A percentile compares a stretch with the other conserved stretches of the same genome.
phyloP scores from a whole-genome alignment of 2,797 vertebrate species.

The Pipistrellus nathusii region DNA sequence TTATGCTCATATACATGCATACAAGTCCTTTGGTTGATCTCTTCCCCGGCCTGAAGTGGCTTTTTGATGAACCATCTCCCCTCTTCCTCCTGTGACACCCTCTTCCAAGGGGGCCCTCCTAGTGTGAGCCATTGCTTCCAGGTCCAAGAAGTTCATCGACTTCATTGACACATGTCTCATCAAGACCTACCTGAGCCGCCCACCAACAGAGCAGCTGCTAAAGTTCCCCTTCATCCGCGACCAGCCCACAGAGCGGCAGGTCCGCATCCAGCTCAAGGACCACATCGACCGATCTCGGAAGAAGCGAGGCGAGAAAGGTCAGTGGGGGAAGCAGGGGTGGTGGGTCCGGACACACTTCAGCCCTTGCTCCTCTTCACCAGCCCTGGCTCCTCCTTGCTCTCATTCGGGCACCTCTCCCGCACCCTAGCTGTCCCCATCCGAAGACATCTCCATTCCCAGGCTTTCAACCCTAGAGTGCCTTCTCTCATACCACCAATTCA shows the following conservation, averaged over 20 bases:
- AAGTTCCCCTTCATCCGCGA: constrained; percentile 96
- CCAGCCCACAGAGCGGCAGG: constrained; percentile 96
- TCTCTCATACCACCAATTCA: neutral
- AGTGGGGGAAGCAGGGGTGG: neutral
- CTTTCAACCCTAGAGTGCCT: neutral
- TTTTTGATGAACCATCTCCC: neutral
- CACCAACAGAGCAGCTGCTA: constrained; percentile 95
- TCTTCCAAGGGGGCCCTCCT: neutral
- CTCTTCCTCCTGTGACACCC: neutral
- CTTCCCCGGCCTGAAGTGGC: neutral
- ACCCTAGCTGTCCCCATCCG: neutral
- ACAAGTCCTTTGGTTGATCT: too few species aligned
- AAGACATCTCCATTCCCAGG: neutral
- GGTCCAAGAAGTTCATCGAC: constrained; percentile 97
- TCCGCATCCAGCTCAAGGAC: constrained; percentile 97
- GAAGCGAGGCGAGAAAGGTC: constrained; percentile 95
- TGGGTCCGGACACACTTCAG: neutral
- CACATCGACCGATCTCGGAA: constrained; percentile 96
- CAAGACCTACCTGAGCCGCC: constrained; percentile 94
- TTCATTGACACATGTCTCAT: constrained; percentile 97
- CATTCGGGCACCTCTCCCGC: neutral
- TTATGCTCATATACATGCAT: too few species aligned
- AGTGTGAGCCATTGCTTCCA: constrained; percentile 75
- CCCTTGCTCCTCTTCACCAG: neutral
- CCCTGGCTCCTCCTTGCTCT: neutral